Evolutionary conservation across 2,113 vertebrate genomes (phyloP).

Genomic region (Lipophrys pholis): DNA sequence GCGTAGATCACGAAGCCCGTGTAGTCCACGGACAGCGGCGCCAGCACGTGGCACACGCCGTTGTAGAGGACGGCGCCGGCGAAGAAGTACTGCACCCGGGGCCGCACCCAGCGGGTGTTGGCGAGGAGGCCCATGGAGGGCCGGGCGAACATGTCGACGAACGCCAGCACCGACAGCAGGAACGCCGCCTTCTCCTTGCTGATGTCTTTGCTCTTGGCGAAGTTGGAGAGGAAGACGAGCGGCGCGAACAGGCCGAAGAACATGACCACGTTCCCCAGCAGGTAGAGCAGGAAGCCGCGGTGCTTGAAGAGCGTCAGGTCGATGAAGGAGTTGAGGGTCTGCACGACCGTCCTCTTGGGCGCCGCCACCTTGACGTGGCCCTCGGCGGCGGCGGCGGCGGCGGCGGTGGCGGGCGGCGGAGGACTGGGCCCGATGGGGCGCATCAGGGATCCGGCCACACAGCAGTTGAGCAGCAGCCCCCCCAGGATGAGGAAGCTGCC

Average conservation of each 20-base stretch:
- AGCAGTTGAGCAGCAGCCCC: constrained; percentile 93
- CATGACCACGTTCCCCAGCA: constrained; percentile 93
- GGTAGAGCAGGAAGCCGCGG: constrained; percentile 95
- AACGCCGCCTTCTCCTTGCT: constrained; percentile 91
- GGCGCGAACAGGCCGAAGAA: constrained; percentile 96
- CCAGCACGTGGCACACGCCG: constrained; percentile 91
- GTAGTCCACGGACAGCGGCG: constrained; percentile 86
- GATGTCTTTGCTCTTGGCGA: constrained; percentile 90
- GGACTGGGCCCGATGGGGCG: constrained; percentile 90
- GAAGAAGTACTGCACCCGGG: constrained; percentile 94
- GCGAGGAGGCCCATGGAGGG: constrained; percentile 97
- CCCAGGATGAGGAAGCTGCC: constrained; percentile 98
- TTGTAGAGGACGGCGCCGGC: constrained; percentile 90
- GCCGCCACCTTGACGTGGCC: constrained; percentile 36
- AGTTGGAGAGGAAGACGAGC: constrained; percentile 95
- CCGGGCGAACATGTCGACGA: constrained; percentile 97
- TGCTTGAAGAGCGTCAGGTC: constrained; percentile 94
- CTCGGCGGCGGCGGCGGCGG: background rate
- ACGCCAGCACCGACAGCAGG: constrained; percentile 93
- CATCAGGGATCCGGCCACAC: constrained; percentile 96
- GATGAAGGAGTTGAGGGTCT: constrained; percentile 92
- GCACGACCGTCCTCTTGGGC: constrained; percentile 79
- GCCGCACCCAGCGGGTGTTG: constrained; percentile 94
- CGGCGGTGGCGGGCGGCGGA: constrained; percentile 29
- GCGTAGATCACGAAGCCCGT: constrained; percentile 91